phyloP scores from a whole-genome alignment of 2,113 vertebrate genomes.

The Odontophorus gujanensis region DNA sequence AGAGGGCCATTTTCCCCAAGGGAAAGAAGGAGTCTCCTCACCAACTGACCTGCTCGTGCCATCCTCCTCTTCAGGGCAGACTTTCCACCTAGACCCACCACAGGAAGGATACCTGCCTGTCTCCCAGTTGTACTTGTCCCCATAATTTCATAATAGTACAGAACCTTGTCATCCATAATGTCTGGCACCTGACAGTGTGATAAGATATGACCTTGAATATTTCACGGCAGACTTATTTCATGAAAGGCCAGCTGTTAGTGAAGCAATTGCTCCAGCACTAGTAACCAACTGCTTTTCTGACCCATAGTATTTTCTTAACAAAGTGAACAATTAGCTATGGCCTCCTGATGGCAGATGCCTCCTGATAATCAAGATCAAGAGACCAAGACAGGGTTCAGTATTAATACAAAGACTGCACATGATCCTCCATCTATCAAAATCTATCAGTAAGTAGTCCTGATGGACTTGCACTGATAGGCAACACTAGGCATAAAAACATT shows the following conservation, averaged over 20 bases:
- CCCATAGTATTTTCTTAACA: background rate
- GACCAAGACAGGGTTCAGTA: background rate
- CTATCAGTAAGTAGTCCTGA: background rate
- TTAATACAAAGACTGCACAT: background rate
- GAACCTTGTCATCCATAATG: background rate
- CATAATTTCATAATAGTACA: background rate
- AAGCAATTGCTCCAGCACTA: background rate
- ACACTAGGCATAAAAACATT: background rate
- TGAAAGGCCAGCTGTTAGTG: background rate
- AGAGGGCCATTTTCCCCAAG: background rate
- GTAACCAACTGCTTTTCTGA: background rate
- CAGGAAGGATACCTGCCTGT: background rate
- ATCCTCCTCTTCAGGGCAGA: background rate
- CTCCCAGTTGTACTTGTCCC: background rate
- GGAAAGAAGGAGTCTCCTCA: background rate
- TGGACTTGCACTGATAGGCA: background rate
- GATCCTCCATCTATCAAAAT: background rate
- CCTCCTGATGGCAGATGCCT: background rate
- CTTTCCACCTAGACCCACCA: background rate
- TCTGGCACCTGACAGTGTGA: background rate
- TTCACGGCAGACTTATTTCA: background rate
- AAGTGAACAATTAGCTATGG: background rate
- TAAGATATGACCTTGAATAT: background rate
- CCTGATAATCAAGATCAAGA: background rate
- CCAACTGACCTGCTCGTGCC: background rate